A percentile compares a stretch with the other conserved stretches of the same genome.
phyloP scores from a whole-genome alignment of 2,888 invertebrate species.

The Eilema depressum region DNA sequence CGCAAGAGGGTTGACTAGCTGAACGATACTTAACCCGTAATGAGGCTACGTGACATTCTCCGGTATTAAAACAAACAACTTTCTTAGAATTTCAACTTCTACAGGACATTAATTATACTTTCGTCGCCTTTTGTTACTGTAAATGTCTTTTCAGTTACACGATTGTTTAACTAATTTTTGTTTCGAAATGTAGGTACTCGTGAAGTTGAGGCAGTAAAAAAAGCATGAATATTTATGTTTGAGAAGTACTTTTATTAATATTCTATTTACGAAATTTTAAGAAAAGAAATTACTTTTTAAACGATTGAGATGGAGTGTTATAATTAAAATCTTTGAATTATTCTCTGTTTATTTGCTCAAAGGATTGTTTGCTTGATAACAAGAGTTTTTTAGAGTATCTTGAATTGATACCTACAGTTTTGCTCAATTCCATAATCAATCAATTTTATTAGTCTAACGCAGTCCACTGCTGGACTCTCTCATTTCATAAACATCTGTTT shows the following conservation, averaged over 20 bases:
- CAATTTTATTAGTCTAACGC: too few species aligned
- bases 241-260: slow-evolving; percentile 24
- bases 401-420: too few species aligned
- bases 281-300: neutral
- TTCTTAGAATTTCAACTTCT: slow-evolving; percentile 51
- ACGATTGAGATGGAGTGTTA: neutral
- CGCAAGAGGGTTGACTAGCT: slow-evolving; percentile 42
- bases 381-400: too few species aligned
- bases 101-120: slow-evolving; percentile 58
- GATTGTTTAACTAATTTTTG: slow-evolving; percentile 36
- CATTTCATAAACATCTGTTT: too few species aligned
- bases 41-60: slow-evolving; percentile 66
- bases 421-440: neutral
- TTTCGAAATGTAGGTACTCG: slow-evolving; percentile 17
- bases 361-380: neutral
- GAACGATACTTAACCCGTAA: slow-evolving; percentile 61
- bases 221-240: slow-evolving; percentile 47
- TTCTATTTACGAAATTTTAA: slow-evolving; percentile 20
- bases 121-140: slow-evolving; percentile 47
- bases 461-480: too few species aligned
- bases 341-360: neutral
- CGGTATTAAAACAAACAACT: slow-evolving; percentile 58
- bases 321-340: neutral
- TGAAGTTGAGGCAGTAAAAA: slow-evolving; percentile 28
- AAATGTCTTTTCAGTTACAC: slow-evolving; percentile 39